Percentiles rank a stretch among this genome's conserved stretches.
Conservation (phyloP, 2,113 vertebrate species). For the Turnix velox region DNA sequence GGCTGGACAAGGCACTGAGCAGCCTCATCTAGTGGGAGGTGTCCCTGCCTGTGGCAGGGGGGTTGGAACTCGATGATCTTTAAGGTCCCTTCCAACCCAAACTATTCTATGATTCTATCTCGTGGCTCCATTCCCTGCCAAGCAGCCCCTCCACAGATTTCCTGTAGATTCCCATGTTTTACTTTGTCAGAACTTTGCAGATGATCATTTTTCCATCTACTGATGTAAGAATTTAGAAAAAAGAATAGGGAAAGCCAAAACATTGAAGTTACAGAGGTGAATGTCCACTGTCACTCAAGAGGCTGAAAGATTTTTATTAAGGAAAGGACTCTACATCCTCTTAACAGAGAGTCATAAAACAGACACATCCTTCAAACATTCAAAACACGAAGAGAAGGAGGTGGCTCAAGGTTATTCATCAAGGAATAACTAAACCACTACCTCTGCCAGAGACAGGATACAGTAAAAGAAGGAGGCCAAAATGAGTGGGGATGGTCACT, state of each 20-base stretch:
- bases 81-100: too few relatives aligned
- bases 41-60: too few relatives aligned
- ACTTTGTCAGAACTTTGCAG: background rate
- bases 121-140: too few relatives aligned
- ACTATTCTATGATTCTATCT: too few relatives aligned
- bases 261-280: background rate
- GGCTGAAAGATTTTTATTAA: rapidly evolving
- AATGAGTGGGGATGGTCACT: background rate
- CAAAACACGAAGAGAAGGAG: background rate
- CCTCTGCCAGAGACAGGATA: background rate
- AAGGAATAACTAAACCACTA: background rate
- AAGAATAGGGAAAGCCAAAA: background rate
- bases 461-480: background rate
- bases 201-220: background rate
- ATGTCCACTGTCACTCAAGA: too few relatives aligned
- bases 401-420: background rate
- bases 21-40: too few relatives aligned
- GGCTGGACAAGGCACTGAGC: too few relatives aligned
- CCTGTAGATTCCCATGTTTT: too few relatives aligned
- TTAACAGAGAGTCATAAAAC: background rate
- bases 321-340: background rate
- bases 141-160: too few relatives aligned
- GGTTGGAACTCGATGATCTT: too few relatives aligned
- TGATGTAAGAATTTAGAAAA: background rate
- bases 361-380: background rate